Base-by-base conservation (phyloP, 1,140 invertebrate species). In the Polyergus mexicanus region DNA sequence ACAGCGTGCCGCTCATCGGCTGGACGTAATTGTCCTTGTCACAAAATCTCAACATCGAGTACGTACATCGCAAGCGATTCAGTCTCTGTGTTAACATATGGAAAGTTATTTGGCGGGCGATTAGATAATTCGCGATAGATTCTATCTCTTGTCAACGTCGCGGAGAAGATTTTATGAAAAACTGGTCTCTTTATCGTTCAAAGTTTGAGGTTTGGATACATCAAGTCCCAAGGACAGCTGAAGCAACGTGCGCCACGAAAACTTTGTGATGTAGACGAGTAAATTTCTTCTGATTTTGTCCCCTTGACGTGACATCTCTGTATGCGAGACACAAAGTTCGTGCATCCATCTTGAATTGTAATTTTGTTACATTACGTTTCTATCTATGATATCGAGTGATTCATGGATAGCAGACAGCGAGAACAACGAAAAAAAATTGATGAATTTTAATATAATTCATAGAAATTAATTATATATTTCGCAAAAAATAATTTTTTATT, bases 191-290 rank as follows among this genome's bases (percentile, higher is more conserved):
- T 13, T 16, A 19, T 13, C 41, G 13, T 47, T 69, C 2, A 47
- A 69, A 69, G 5, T 41, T 66, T 51, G 22, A 68, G 65, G 38
- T 68, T 66, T 11, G 35, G 11, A 35, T 47, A 47, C 44, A 44
- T 3, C 41, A 44, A n/a, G n/a, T n/a, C n/a, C n/a, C n/a, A n/a
- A 11, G 41, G 3, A 47, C 44, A 47, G 13, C 51, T 1, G n/a
- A 5, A 5, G 8, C 13, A 16, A 54, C 51, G 19, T 54, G 51
- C 19, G 2, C 19, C 13, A n/a, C 51, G 19, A 54, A 54, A 54
- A 5, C 51, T 54, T 19, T n/a, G 54, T 56, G n/a, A 22, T 8
- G 8, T 22, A n/a, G 19, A 56, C 1, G n/a, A 56, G 16, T 8
- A 6, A 0, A 56, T 56, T 16, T 10, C 2, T 7, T 56, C 13